phyloP scores from a whole-genome alignment of 1,140 invertebrate species.

The Eriosoma lanigerum region DNA sequence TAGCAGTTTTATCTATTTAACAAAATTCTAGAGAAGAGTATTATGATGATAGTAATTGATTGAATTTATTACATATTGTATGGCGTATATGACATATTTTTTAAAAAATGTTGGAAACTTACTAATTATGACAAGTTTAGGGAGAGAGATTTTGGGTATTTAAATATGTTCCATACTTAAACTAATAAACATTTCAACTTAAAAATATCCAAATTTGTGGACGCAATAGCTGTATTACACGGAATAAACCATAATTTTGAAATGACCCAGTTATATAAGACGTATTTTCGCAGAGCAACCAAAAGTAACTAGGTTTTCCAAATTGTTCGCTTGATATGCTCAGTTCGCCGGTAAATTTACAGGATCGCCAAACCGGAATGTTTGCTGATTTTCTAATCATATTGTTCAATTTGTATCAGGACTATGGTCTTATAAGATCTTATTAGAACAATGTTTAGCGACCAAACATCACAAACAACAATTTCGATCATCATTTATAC shows the following conservation, averaged over 20 bases:
- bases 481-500: too few relatives aligned
- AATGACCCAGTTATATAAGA: neutral
- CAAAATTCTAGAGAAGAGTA: neutral
- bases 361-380: too few relatives aligned
- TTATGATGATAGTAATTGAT: neutral
- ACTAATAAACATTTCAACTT: neutral
- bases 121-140: neutral
- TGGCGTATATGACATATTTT: neutral
- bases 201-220: neutral
- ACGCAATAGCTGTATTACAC: neutral
- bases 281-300: too few relatives aligned
- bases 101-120: neutral
- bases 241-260: constrained; percentile 9
- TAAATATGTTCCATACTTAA: neutral
- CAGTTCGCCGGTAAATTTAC: too few relatives aligned
- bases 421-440: too few relatives aligned
- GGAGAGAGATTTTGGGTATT: neutral
- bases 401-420: too few relatives aligned
- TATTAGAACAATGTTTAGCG: too few relatives aligned
- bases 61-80: neutral
- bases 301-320: too few relatives aligned
- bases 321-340: too few relatives aligned
- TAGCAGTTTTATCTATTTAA: neutral
- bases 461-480: too few relatives aligned
- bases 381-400: too few relatives aligned